A percentile compares a stretch with the other conserved stretches of the same genome.
Evolutionary conservation across 2,797 vertebrate species (phyloP).

Genomic region (Chelmon rostratus): DNA sequence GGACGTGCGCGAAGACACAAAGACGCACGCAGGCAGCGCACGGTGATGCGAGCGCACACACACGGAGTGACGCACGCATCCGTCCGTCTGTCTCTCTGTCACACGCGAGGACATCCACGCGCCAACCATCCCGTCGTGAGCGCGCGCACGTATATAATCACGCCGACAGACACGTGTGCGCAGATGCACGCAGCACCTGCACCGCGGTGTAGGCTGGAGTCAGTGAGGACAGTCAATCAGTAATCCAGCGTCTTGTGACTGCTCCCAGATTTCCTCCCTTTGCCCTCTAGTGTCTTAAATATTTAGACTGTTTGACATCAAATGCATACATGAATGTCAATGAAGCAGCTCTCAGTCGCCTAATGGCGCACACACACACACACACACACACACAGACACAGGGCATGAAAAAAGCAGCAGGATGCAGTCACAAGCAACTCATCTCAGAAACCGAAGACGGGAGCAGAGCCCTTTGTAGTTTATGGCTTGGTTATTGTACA

Average conservation of each 20-base stretch:
- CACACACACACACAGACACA: conserved; percentile 5
- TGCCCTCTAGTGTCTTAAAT: conserved; percentile 81
- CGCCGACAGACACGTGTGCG: conserved; percentile 23
- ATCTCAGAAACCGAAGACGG: conserved; percentile 43
- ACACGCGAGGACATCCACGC: background rate
- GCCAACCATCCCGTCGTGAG: conserved; percentile 5
- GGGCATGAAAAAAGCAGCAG: conserved; percentile 33
- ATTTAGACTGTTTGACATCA: conserved; percentile 84
- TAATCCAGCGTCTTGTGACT: conserved; percentile 64
- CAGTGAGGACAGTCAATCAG: conserved; percentile 72
- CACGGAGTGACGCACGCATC: background rate
- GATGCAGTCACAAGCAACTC: conserved; percentile 48
- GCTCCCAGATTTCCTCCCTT: conserved; percentile 64
- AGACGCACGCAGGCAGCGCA: conserved; percentile 14
- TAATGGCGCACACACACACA: conserved; percentile 30
- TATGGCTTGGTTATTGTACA: conserved; percentile 39
- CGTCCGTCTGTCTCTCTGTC: background rate
- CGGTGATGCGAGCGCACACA: background rate
- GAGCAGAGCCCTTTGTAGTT: conserved; percentile 36
- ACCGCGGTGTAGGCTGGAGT: conserved; percentile 34
- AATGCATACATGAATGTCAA: conserved; percentile 84
- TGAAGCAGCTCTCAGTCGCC: conserved; percentile 64
- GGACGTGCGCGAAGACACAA: conserved; percentile 23
- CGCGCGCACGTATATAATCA: conserved; percentile 35
- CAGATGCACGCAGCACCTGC: conserved; percentile 27